Evolutionary conservation across 1,140 invertebrate species (phyloP).

Genomic region (Marisa cornuarietis): DNA sequence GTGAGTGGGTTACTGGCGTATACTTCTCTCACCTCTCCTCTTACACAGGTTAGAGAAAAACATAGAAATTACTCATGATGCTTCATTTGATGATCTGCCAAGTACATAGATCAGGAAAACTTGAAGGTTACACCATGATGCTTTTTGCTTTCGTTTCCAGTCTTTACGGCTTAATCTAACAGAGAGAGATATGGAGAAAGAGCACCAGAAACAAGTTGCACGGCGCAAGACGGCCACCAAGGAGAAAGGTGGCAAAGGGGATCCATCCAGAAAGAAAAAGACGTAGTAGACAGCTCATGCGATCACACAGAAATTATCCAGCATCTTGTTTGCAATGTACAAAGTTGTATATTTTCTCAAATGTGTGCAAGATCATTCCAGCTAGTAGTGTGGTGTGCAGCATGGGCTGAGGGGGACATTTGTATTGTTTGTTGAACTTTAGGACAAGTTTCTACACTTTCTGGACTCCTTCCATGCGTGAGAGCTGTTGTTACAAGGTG

Average conservation of each 20-base stretch:
- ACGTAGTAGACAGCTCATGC: constrained; percentile 6
- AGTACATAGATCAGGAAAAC: neutral
- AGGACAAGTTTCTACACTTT: neutral
- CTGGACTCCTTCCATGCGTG: neutral
- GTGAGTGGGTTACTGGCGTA: too few species aligned
- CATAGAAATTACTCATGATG: neutral
- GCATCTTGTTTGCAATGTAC: neutral
- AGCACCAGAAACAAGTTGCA: constrained; percentile 59
- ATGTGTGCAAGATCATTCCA: neutral
- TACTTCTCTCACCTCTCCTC: too few species aligned
- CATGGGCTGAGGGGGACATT: neutral
- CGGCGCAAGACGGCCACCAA: constrained; percentile 46
- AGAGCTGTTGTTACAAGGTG: too few species aligned
- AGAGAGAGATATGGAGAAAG: constrained; percentile 63
- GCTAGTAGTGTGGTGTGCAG: neutral
- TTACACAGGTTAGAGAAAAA: neutral
- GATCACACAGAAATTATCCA: neutral
- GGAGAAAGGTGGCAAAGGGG: constrained; percentile 34
- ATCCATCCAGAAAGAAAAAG: constrained; percentile 25
- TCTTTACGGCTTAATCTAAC: constrained; percentile 53
- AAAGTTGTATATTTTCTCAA: neutral
- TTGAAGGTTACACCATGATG: neutral
- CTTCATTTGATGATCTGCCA: neutral
- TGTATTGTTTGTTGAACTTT: neutral
- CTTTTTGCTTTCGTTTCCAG: constrained; percentile 39